Percentiles rank a stretch among this genome's conserved stretches.
These are phyloP conservation scores for Dromius quadrimaculatus DNA, from an alignment of 2,888 invertebrate species.

Conservation along the genomic window DNA sequence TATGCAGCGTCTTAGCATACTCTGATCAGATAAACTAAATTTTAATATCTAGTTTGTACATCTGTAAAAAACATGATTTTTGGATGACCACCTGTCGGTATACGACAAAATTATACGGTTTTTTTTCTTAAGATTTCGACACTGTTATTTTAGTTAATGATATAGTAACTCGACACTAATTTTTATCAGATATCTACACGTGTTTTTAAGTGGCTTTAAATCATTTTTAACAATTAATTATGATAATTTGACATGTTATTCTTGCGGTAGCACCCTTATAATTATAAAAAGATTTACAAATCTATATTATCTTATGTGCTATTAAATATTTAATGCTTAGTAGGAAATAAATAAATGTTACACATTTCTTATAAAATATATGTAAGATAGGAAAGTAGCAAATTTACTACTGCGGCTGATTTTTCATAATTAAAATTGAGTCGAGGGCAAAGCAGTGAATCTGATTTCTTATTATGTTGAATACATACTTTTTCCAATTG, in stretches of 20 bases:
- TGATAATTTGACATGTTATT: neutral
- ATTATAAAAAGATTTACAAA: too few relatives aligned
- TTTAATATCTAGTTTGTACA: conserved; percentile 40
- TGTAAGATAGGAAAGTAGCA: neutral
- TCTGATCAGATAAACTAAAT: conserved; percentile 30
- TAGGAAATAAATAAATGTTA: neutral
- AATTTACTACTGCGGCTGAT: neutral
- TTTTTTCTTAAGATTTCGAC: conserved; percentile 32
- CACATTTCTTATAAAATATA: neutral
- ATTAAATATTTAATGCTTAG: neutral
- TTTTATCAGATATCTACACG: conserved; percentile 47
- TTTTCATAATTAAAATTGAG: too few relatives aligned
- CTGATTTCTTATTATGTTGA: too few relatives aligned
- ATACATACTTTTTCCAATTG: too few relatives aligned
- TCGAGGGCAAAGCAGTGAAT: too few relatives aligned
- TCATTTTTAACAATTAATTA: conserved; percentile 23
- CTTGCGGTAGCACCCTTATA: neutral
- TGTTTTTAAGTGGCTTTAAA: conserved; percentile 45
- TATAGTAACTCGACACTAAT: conserved; percentile 40
- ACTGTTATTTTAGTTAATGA: conserved; percentile 44
- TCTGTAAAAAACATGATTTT: conserved; percentile 37
- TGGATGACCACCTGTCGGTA: conserved; percentile 31
- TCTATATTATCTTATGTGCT: neutral
- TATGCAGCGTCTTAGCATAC: conserved; percentile 22
- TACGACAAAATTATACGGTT: conserved; percentile 30